Base-by-base conservation (phyloP, 2,888 invertebrate species). In the Seira sanloemensis region DNA sequence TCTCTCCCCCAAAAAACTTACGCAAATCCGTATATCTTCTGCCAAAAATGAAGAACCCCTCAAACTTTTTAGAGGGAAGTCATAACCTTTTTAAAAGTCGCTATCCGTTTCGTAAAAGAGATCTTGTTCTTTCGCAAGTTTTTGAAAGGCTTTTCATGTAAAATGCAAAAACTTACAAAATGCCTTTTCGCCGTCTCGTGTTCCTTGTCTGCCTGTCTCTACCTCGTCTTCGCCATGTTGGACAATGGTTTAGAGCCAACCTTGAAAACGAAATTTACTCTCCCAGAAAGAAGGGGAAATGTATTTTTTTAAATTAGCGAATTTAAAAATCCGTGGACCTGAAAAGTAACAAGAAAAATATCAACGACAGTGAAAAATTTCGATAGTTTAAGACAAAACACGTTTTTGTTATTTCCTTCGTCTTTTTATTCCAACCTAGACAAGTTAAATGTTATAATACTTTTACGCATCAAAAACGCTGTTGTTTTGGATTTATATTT, bases 111-210 rank as follows among this genome's bases (percentile, higher is more conserved):
- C 16, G 50, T 2, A 16, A 50, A 50, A 50, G n/a, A 2, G 16
- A 12, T 50, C 50, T 50, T 50, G 5, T 50, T 18, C 50, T 7
- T 7, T 18, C 12, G 50, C 50, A 50, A 50, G 16, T 50, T 50
- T 50, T 50, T 50, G 16, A 50, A 50, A 50, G 50, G 50, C 50
- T 50, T 50, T 50, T 18, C 16, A 50, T 50, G 50, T 50, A 50
- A 50, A 50, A 50, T 50, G 50, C 50, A 50, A 50, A 50, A 50
- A 50, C 50, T 50, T 50, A 16, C 50, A n/a, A 50, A 50, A 50
- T 50, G 50, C n/a, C n/a, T 50, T 50, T 50, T 12, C 50, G 16
- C 50, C 2, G 50, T 50, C n/a, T 18, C 16, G 37, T 37, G 37
- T 37, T 7, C 37, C n/a, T 7, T 12, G 37, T 37, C 37, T n/a